Percentiles rank a stretch among this genome's conserved stretches.
phyloP scores from a whole-genome alignment of 2,113 vertebrate species.

The Narcine bancroftii region DNA sequence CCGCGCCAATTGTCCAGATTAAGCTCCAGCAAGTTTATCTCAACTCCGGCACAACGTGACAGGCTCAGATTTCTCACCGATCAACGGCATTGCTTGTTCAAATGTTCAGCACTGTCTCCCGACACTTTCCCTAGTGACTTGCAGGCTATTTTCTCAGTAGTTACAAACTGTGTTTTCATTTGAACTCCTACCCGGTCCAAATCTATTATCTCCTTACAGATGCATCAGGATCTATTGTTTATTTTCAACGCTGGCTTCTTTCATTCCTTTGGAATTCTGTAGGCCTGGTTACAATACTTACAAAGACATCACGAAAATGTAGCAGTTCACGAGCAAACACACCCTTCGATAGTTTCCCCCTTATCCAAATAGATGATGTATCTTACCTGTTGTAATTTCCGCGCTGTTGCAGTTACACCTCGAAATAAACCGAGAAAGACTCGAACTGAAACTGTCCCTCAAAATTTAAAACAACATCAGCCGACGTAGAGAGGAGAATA shows the following conservation, averaged over 20 bases:
- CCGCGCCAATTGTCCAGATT: background rate
- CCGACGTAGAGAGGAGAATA: background rate
- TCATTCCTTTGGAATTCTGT: background rate
- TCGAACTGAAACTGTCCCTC: background rate
- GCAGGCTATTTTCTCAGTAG: background rate
- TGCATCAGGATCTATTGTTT: background rate
- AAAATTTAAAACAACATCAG: background rate
- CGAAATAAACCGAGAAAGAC: background rate
- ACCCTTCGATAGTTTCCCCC: background rate
- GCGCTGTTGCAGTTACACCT: background rate
- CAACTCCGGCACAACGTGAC: background rate
- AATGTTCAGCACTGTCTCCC: background rate
- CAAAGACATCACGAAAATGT: background rate
- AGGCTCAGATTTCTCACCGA: background rate
- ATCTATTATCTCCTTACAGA: background rate
- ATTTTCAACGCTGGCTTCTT: background rate
- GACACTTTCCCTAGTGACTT: background rate
- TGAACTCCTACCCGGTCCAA: background rate
- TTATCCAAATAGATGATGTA: background rate
- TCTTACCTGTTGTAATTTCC: constrained; percentile 6
- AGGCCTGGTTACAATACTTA: background rate
- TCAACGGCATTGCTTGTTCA: background rate
- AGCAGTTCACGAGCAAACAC: background rate
- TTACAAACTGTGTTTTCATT: background rate
- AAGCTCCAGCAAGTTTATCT: background rate